Evolutionary conservation across 1,140 invertebrate genomes (phyloP).

Genomic region (Bombus difficillimus): DNA sequence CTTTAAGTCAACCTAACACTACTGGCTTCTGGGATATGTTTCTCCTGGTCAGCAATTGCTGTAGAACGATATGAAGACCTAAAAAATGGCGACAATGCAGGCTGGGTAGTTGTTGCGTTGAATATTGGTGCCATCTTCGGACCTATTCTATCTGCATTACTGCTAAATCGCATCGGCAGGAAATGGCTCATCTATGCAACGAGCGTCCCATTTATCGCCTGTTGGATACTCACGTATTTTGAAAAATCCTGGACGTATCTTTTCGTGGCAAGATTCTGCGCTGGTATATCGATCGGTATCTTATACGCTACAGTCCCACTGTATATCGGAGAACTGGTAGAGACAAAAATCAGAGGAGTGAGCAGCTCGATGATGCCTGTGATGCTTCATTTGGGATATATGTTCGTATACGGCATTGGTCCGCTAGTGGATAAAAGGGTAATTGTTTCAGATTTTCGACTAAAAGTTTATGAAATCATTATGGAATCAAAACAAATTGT

Average conservation of each 20-base stretch:
- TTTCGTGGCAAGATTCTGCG: conserved; percentile 82
- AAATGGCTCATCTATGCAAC: conserved; percentile 85
- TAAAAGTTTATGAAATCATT: background rate
- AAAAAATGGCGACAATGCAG: background rate
- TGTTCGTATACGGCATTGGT: conserved; percentile 82
- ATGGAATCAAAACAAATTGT: no score
- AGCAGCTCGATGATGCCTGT: conserved; percentile 85
- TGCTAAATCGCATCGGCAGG: conserved; percentile 84
- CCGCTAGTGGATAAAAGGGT: background rate
- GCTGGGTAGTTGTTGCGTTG: background rate
- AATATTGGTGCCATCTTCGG: conserved; percentile 71
- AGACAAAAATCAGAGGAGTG: conserved; percentile 85
- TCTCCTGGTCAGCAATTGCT: background rate
- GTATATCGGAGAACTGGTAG: conserved; percentile 86
- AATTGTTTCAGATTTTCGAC: background rate
- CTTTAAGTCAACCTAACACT: conserved; percentile 32
- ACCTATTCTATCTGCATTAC: conserved; percentile 60
- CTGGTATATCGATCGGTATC: conserved; percentile 86
- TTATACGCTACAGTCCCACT: conserved; percentile 85
- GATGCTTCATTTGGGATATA: conserved; percentile 81
- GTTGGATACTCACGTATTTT: conserved; percentile 85
- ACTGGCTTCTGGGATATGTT: background rate
- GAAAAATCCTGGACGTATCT: conserved; percentile 78
- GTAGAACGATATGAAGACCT: background rate
- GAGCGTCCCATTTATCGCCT: conserved; percentile 84